Percentiles rank a stretch among this genome's conserved stretches.
These are phyloP conservation scores for Antheraea assamensis DNA, from an alignment of 2,888 invertebrate genomes.

Conservation along the genomic window DNA sequence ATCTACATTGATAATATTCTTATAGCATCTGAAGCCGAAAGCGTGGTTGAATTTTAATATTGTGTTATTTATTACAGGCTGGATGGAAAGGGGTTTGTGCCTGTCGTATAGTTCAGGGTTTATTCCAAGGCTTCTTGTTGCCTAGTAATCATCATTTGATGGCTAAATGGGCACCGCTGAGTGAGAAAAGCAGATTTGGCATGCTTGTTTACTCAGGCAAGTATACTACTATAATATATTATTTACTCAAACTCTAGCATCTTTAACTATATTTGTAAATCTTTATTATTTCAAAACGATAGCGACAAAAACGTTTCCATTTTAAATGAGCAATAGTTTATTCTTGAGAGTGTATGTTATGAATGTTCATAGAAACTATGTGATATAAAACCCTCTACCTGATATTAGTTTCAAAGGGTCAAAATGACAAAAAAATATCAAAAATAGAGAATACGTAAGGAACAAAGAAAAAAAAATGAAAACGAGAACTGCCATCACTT, in stretches of 20 bases:
- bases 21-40: neutral
- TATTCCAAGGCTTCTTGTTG: constrained; percentile 84
- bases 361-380: no score
- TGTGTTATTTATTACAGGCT: constrained; percentile 41
- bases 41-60: neutral
- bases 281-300: neutral
- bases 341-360: no score
- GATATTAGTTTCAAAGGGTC: no score
- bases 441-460: no score
- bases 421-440: no score
- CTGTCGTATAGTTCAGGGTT: constrained; percentile 85
- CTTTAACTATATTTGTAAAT: neutral
- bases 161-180: constrained; percentile 85
- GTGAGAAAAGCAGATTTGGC: constrained; percentile 83
- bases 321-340: no score
- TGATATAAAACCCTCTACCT: no score
- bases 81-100: constrained; percentile 82
- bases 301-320: no score
- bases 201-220: constrained; percentile 77
- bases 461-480: no score
- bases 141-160: constrained; percentile 84
- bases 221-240: neutral
- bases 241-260: neutral
- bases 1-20: neutral
- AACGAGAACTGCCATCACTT: no score